phyloP scores from a whole-genome alignment of 2,113 vertebrate genomes.

The Pelecanoides urinatrix region DNA sequence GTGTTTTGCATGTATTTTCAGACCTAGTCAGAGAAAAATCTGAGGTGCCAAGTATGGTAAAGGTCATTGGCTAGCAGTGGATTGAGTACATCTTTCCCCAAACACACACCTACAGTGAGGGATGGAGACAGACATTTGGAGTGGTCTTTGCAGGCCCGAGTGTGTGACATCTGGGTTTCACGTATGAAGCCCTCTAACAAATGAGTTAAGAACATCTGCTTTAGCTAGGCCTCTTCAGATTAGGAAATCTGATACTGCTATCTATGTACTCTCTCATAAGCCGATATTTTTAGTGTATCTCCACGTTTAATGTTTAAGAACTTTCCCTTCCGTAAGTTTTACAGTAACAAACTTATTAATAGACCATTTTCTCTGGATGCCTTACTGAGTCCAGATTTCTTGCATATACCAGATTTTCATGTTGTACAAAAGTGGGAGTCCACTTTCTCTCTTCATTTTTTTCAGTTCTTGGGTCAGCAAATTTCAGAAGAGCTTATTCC shows the following conservation, averaged over 20 bases:
- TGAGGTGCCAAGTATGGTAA: neutral
- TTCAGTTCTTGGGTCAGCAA: slow-evolving; percentile 87
- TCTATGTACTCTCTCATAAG: neutral
- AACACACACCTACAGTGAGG: too few relatives aligned
- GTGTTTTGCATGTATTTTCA: neutral
- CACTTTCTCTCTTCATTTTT: neutral
- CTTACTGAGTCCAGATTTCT: neutral
- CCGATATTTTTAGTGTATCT: neutral
- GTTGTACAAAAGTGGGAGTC: neutral
- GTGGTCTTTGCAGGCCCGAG: neutral
- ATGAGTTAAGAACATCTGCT: neutral
- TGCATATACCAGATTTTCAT: neutral
- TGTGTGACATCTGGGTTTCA: neutral
- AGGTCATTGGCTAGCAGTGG: neutral
- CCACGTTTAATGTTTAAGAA: neutral
- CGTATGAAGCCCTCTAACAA: neutral
- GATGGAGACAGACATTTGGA: neutral
- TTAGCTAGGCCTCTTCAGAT: neutral
- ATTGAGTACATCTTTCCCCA: neutral
- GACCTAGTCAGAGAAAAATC: neutral
- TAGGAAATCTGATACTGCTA: neutral
- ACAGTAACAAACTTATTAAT: neutral
- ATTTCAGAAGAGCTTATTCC: slow-evolving; percentile 89
- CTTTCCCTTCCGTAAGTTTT: neutral
- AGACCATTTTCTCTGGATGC: neutral